Percentiles rank a stretch among this genome's conserved stretches.
Evolutionary conservation across 2,888 invertebrate genomes (phyloP).

Genomic region (Drosophila fulvimacula): DNA sequence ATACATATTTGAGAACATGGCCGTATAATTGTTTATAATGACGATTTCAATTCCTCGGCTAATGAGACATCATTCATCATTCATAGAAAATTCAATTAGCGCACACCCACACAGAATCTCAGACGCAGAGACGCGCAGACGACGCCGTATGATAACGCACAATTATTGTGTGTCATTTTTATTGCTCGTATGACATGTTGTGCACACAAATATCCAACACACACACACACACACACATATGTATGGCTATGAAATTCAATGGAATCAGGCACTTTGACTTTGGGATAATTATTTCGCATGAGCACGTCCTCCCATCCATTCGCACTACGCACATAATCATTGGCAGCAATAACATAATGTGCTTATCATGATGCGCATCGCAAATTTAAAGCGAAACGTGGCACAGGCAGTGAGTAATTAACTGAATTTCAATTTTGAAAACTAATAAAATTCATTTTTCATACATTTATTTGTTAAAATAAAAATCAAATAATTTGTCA

Average conservation of each 20-base stretch:
- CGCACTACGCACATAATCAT: not conserved
- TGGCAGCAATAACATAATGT: constrained; percentile 14
- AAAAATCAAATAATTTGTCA: constrained; percentile 15
- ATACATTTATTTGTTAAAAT: not conserved
- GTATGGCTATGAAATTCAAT: constrained; percentile 31
- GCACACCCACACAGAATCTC: constrained; percentile 8
- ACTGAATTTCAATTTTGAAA: constrained; percentile 23
- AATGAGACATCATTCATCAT: constrained; percentile 26
- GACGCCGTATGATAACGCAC: constrained; percentile 33
- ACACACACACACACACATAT: not conserved
- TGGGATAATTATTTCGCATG: constrained; percentile 51
- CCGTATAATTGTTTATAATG: constrained; percentile 6
- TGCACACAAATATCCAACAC: constrained; percentile 51
- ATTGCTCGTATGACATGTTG: constrained; percentile 70
- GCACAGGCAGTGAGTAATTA: constrained; percentile 33
- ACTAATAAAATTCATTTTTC: constrained; percentile 16
- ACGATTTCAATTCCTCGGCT: constrained; percentile 15
- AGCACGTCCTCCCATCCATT: constrained; percentile 10
- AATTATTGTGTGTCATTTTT: constrained; percentile 62
- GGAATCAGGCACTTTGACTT: constrained; percentile 64
- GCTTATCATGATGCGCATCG: constrained; percentile 30
- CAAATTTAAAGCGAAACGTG: constrained; percentile 35
- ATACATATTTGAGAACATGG: constrained; percentile 7
- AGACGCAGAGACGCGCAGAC: not conserved
- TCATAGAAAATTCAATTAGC: constrained; percentile 61